A percentile compares a stretch with the other conserved stretches of the same genome.
Conservation (phyloP, 2,797 vertebrate species). For the Novumbra hubbsi region DNA sequence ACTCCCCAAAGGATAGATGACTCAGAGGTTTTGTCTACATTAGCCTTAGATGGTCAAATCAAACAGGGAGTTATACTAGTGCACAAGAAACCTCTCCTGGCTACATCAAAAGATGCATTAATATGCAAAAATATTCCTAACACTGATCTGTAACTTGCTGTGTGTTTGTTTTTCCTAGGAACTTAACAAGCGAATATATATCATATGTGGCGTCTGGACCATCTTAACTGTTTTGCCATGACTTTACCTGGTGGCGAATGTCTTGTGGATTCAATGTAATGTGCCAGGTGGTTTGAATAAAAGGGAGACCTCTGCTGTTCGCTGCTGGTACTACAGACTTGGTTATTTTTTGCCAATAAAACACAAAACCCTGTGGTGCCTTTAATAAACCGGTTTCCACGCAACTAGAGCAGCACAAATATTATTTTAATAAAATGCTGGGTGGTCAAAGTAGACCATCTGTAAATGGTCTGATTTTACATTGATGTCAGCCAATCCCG, state of each 20-base stretch:
- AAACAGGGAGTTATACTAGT: neutral
- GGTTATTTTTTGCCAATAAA: neutral
- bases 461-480: no score
- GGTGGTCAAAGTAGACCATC: no score
- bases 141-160: neutral
- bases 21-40: neutral
- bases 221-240: conserved; percentile 15
- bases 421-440: no score
- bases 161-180: neutral
- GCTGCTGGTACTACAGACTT: conserved; percentile 30
- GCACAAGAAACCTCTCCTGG: neutral
- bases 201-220: conserved; percentile 6
- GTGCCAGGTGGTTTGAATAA: conserved; percentile 45
- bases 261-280: conserved; percentile 15
- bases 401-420: no score
- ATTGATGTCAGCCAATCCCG: no score
- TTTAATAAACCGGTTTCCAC: no score
- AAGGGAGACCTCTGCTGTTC: conserved; percentile 57
- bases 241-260: neutral
- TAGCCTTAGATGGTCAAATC: neutral
- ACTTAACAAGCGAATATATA: neutral
- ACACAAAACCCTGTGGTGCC: no score
- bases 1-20: neutral
- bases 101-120: neutral
- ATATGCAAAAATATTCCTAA: neutral